Percentiles rank a stretch among this genome's conserved stretches.
Conservation (phyloP, 1,140 invertebrate genomes). For the Hylyphantes graminicola region DNA sequence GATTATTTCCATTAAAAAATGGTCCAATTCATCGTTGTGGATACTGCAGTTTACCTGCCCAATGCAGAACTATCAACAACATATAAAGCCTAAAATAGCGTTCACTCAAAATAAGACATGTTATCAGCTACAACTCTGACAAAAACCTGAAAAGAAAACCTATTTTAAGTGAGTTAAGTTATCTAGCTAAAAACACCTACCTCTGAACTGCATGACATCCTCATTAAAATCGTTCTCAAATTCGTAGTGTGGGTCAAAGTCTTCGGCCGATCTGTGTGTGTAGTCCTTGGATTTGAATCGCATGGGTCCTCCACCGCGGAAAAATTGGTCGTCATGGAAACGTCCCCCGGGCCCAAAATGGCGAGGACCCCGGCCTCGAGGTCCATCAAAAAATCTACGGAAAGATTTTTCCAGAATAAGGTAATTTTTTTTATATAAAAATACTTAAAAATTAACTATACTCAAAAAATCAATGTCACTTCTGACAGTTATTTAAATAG, state of each 20-base stretch:
- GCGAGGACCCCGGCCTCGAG: not conserved
- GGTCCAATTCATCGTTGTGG: too few relatives aligned
- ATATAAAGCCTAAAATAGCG: too few relatives aligned
- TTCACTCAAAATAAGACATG: too few relatives aligned
- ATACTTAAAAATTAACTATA: too few relatives aligned
- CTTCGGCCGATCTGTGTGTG: slow-evolving; percentile 59
- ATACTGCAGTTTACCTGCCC: too few relatives aligned
- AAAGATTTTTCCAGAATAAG: too few relatives aligned
- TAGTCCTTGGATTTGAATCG: slow-evolving; percentile 60
- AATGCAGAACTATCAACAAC: too few relatives aligned
- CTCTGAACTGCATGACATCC: slow-evolving; percentile 39
- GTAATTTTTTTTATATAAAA: too few relatives aligned
- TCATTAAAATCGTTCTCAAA: slow-evolving; percentile 39
- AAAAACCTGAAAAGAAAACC: slow-evolving; percentile 1
- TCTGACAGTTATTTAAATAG: too few relatives aligned
- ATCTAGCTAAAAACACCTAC: slow-evolving; percentile 10
- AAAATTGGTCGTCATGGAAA: slow-evolving; percentile 37
- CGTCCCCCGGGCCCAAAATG: slow-evolving; percentile 5
- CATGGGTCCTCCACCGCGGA: slow-evolving; percentile 21
- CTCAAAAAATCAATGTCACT: too few relatives aligned
- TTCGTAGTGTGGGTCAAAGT: slow-evolving; percentile 50
- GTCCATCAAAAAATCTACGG: too few relatives aligned
- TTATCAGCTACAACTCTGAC: not conserved
- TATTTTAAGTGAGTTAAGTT: not conserved
- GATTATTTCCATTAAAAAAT: too few relatives aligned